A percentile compares a stretch with the other conserved stretches of the same genome.
Evolutionary conservation across 1,140 invertebrate genomes (phyloP).

Genomic region (Subanguina moxae): DNA sequence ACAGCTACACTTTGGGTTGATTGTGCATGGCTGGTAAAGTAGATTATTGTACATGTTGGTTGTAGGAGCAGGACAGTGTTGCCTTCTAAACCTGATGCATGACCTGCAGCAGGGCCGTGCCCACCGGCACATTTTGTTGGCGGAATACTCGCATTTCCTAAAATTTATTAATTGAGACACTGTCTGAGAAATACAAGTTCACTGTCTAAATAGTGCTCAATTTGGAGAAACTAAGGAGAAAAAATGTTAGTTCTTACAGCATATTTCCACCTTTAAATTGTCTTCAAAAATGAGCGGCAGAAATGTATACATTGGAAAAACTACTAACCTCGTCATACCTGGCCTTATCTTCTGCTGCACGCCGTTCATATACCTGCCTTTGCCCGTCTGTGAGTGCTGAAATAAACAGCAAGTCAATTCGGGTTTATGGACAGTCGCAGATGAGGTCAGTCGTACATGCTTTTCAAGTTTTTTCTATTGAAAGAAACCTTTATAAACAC

Average conservation of each 20-base stretch:
- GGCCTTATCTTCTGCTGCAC: constrained; percentile 49
- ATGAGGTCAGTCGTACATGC: too few species aligned
- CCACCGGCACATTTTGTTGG: constrained; percentile 3
- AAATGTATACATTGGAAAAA: background rate
- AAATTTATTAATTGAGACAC: constrained; percentile 15
- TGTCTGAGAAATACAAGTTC: too few species aligned
- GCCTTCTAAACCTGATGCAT: constrained; percentile 1
- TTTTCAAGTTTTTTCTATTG: constrained; percentile 88
- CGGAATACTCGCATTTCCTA: constrained; percentile 39
- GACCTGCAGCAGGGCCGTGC: constrained; percentile 1
- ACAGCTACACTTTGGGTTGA: background rate
- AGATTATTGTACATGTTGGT: background rate
- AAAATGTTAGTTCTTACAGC: too few species aligned
- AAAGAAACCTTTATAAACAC: too few species aligned
- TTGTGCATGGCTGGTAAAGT: background rate
- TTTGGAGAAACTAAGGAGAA: too few species aligned
- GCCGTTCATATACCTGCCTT: constrained; percentile 28
- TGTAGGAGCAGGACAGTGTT: background rate
- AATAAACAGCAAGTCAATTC: too few species aligned
- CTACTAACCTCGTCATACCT: constrained; percentile 51
- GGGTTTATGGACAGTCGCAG: too few species aligned
- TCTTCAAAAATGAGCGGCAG: background rate
- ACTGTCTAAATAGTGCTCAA: too few species aligned
- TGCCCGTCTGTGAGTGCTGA: constrained; percentile 42
- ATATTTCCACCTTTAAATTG: background rate